Conservation (phyloP, 1,140 invertebrate genomes). For the Muscidifurax raptorellus region DNA sequence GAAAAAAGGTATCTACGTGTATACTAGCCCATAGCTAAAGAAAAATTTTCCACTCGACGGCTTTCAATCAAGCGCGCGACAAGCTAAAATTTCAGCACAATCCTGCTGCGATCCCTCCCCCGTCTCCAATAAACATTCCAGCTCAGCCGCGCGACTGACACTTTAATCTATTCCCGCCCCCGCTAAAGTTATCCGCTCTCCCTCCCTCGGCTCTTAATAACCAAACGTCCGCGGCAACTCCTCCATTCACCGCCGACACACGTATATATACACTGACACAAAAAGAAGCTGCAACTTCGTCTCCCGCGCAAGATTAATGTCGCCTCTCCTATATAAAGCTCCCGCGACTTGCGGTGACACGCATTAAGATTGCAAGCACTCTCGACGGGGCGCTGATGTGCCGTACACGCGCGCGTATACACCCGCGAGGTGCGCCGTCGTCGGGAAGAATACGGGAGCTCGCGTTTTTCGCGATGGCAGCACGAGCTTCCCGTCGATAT, state of each 20-base stretch:
- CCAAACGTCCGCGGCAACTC: neutral
- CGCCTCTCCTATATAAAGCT: slow-evolving; percentile 42
- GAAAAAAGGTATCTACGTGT: too few species aligned
- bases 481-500: too few species aligned
- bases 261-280: neutral
- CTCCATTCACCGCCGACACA: too few species aligned
- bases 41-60: neutral
- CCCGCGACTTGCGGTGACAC: slow-evolving; percentile 47
- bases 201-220: neutral
- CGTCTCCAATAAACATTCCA: neutral
- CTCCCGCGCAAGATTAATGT: slow-evolving; percentile 32
- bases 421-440: neutral
- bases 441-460: neutral
- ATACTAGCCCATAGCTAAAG: too few species aligned
- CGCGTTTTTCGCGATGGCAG: too few species aligned
- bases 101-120: too few species aligned
- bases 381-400: neutral
- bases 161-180: slow-evolving; percentile 9
- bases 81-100: neutral
- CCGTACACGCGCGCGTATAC: neutral
- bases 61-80: neutral
- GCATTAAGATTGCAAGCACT: slow-evolving; percentile 43
- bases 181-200: neutral
- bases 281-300: neutral
- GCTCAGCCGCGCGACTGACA: neutral